Evolutionary conservation across 2,888 invertebrate species (phyloP).

Genomic region (Drosophila atroscutellata): DNA sequence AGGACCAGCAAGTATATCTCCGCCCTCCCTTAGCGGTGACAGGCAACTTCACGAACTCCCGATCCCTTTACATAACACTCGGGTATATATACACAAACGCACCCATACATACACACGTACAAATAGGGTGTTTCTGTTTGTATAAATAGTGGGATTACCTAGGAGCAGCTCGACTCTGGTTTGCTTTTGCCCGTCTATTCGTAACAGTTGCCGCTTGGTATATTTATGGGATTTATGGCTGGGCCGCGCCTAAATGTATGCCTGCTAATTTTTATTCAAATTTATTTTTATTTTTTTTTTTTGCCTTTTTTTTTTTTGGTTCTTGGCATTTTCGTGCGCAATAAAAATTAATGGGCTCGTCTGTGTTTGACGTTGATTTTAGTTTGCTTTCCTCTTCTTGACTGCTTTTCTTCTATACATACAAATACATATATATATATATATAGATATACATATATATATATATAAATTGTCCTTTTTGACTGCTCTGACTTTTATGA

Average conservation of each 20-base stretch:
- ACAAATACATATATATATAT: background rate
- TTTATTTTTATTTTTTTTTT: constrained; percentile 45
- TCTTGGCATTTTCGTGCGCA: constrained; percentile 60
- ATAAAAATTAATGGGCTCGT: constrained; percentile 66
- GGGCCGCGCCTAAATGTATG: constrained; percentile 75
- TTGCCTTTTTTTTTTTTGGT: background rate
- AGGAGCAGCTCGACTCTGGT: constrained; percentile 33
- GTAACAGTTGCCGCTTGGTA: constrained; percentile 79
- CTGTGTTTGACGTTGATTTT: constrained; percentile 78
- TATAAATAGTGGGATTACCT: constrained; percentile 59
- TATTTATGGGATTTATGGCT: constrained; percentile 70
- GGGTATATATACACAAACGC: background rate
- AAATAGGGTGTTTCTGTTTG: constrained; percentile 31
- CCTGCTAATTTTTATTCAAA: constrained; percentile 79
- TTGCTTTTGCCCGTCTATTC: constrained; percentile 39
- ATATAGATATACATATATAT: background rate
- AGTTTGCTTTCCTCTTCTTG: constrained; percentile 53
- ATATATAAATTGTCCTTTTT: constrained; percentile 1
- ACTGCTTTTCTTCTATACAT: background rate
- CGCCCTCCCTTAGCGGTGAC: constrained; percentile 52
- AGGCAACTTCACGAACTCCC: constrained; percentile 55
- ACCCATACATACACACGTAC: background rate
- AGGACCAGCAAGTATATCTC: background rate
- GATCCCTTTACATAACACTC: constrained; percentile 29
- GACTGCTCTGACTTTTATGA: constrained; percentile 46